Conservation (phyloP, 2,888 invertebrate genomes). For the Dioctria linearis region DNA sequence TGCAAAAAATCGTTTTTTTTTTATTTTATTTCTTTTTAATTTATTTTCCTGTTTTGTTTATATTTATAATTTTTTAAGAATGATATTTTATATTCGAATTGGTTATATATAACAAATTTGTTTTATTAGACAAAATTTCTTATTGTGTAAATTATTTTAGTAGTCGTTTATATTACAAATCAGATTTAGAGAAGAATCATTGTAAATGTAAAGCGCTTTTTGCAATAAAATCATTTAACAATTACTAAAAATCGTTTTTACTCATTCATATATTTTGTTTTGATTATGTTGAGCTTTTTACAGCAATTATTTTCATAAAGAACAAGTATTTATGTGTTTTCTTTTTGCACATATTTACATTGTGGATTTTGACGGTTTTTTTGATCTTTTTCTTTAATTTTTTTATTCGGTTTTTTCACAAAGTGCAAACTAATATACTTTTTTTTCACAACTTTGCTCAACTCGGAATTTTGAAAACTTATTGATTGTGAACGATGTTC, state of each 20-base stretch:
- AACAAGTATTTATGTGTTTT: conserved; percentile 30
- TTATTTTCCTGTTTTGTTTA: conserved; percentile 41
- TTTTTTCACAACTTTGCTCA: conserved; percentile 30
- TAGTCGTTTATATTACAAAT: conserved; percentile 40
- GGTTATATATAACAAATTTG: conserved; percentile 33
- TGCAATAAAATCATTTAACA: conserved; percentile 66
- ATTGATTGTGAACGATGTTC: conserved; percentile 20
- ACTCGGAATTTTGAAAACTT: conserved; percentile 42
- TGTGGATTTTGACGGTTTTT: conserved; percentile 35
- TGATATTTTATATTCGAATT: conserved; percentile 49
- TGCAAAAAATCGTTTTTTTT: conserved; percentile 23
- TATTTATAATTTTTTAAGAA: conserved; percentile 41
- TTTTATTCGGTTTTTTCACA: conserved; percentile 23
- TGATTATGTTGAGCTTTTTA: conserved; percentile 56
- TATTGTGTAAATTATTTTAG: conserved; percentile 39
- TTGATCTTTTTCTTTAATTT: conserved; percentile 15
- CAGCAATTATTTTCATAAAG: conserved; percentile 2
- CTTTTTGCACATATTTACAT: conserved; percentile 29
- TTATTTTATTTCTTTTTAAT: conserved; percentile 23
- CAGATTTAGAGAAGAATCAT: conserved; percentile 44
- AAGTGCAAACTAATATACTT: conserved; percentile 2
- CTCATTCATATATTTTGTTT: conserved; percentile 56
- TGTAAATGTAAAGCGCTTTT: conserved; percentile 69
- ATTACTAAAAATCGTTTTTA: conserved; percentile 59
- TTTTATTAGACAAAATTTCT: conserved; percentile 26